phyloP scores from a whole-genome alignment of 1,140 invertebrate species.

The Zaprionus inermis region DNA sequence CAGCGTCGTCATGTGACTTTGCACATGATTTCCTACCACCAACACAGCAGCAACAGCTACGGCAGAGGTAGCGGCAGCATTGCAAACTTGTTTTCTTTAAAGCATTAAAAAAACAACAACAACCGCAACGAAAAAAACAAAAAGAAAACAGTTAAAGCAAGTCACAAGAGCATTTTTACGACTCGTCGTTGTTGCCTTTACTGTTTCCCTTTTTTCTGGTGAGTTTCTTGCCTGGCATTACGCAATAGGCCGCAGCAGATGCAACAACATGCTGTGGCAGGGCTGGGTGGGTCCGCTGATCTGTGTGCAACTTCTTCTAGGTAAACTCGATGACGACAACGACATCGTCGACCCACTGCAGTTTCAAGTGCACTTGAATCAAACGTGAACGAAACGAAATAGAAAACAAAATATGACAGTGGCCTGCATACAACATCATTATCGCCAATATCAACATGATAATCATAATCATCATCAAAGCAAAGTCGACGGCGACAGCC shows the following conservation, averaged over 20 bases:
- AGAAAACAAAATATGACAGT: slow-evolving; percentile 47
- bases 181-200: slow-evolving; percentile 27
- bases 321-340: slow-evolving; percentile 6
- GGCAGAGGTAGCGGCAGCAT: slow-evolving; percentile 20
- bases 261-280: slow-evolving; percentile 10
- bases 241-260: slow-evolving; percentile 52
- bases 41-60: slow-evolving; percentile 52
- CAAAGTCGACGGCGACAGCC: slow-evolving; percentile 33
- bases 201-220: slow-evolving; percentile 58
- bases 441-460: slow-evolving; percentile 18
- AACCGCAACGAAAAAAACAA: slow-evolving; percentile 31
- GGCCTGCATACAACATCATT: slow-evolving; percentile 47
- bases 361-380: slow-evolving; percentile 72
- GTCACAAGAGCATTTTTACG: slow-evolving; percentile 46
- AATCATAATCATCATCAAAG: slow-evolving; percentile 23
- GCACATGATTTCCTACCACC: slow-evolving; percentile 80
- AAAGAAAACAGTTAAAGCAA: slow-evolving; percentile 41
- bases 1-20: slow-evolving; percentile 77
- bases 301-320: slow-evolving; percentile 11
- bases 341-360: slow-evolving; percentile 14
- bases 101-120: slow-evolving; percentile 43
- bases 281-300: slow-evolving; percentile 3
- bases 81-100: slow-evolving; percentile 53
- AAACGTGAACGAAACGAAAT: slow-evolving; percentile 36
- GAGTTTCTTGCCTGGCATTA: slow-evolving; percentile 39